phyloP scores from a whole-genome alignment of 2,113 vertebrate species.

The Ptilonorhynchus violaceus region DNA sequence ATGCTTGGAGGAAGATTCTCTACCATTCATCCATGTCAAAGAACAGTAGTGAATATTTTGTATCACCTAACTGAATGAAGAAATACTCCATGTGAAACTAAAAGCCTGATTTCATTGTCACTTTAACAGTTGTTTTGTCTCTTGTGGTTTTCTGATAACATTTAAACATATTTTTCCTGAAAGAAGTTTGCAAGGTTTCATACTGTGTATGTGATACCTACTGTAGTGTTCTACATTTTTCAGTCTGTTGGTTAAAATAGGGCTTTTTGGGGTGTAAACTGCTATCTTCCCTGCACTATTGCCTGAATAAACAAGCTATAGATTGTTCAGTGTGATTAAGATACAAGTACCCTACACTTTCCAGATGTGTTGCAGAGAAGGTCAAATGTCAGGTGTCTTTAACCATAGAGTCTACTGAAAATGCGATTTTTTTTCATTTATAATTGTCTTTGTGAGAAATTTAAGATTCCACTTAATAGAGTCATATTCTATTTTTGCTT shows the following conservation, averaged over 20 bases:
- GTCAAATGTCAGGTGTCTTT: not conserved
- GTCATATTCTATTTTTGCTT: not conserved
- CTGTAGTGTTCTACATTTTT: not conserved
- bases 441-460: not conserved
- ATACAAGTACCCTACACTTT: not conserved
- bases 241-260: not conserved
- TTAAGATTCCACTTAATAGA: not conserved
- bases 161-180: not conserved
- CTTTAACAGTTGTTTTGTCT: conserved; percentile 34
- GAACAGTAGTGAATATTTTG: conserved; percentile 4
- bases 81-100: conserved; percentile 34
- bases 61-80: not conserved
- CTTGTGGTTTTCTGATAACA: conserved; percentile 16
- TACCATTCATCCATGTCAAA: conserved; percentile 9
- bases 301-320: not conserved
- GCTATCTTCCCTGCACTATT: not conserved
- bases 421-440: not conserved
- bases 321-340: not conserved
- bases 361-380: not conserved
- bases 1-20: not conserved
- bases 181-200: not conserved
- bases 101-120: conserved; percentile 31
- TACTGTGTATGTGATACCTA: not conserved
- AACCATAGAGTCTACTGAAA: not conserved
- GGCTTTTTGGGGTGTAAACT: not conserved